A percentile compares a stretch with the other conserved stretches of the same genome.
phyloP scores from a whole-genome alignment of 1,140 invertebrate species.

The Lysiphlebus fabarum region DNA sequence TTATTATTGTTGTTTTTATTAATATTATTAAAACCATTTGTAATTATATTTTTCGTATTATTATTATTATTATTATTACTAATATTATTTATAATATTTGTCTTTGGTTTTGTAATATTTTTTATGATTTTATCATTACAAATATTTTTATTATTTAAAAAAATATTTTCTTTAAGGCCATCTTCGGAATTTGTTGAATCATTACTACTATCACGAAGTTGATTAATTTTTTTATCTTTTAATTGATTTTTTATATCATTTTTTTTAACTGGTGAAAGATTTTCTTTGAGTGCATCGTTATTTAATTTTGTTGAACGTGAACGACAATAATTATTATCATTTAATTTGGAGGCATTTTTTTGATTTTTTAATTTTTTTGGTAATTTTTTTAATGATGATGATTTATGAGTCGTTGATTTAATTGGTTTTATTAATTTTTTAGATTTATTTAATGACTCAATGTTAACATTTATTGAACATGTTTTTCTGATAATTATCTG shows the following conservation, averaged over 20 bases:
- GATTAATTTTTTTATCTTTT: too few relatives aligned
- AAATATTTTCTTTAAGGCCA: not conserved
- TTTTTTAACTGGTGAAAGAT: too few relatives aligned
- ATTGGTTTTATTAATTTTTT: not conserved
- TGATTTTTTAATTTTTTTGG: not conserved
- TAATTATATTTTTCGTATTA: not conserved
- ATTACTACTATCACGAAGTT: not conserved
- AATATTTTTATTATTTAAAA: not conserved
- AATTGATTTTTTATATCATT: too few relatives aligned
- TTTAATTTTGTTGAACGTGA: not conserved
- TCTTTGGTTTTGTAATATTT: not conserved
- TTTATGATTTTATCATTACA: conserved; percentile 3
- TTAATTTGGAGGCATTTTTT: not conserved
- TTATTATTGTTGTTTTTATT: not conserved
- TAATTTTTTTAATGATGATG: not conserved
- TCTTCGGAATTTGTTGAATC: not conserved
- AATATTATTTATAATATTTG: conserved; percentile 5
- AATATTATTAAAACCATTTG: conserved; percentile 5
- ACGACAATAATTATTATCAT: not conserved
- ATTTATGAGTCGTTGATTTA: not conserved
- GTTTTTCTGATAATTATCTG: conserved; percentile 31
- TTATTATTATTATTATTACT: not conserved
- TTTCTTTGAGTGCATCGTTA: too few relatives aligned
- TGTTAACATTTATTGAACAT: not conserved
- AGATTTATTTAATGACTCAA: not conserved